Evolutionary conservation across 2,113 vertebrate genomes (phyloP), one percentile per base, ranked within the genome.

Genomic region (Agelaius phoeniceus): DNA sequence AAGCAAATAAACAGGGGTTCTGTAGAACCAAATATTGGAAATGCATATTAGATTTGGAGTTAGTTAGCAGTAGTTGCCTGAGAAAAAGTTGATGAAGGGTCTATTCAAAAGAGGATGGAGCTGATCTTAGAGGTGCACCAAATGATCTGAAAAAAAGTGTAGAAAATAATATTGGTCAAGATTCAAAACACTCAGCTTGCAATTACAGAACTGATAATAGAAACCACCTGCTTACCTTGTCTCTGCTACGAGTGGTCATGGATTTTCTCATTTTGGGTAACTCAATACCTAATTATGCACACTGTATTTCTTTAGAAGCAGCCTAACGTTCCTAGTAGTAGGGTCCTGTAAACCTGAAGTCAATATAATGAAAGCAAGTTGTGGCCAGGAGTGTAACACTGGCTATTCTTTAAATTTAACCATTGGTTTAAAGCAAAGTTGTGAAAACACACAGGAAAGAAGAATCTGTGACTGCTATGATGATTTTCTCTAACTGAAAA

Each of bases 351-450:
- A 98, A 97, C 39, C 46, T 96, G 81, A 96, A 97, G 96, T 96
- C 91, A 95, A 92, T 94, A 93, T 92, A 97, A 11, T 52, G 84
- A 97, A 97, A 98, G 96, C 80, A 98, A 96, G 93, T 94, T 91
- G 95, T 97, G 94, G 97, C 94, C 96, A 97, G 95, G 68, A 90
- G 84, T 78, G 46, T 97, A 97, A 97, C 93, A 94, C 49, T 58
- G 84, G 93, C 81, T 68, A 58, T 97, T 76, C 52, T 71, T 89
- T 96, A 97, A 97, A 95, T 97, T 98, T 95, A 95, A 86, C 78
- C 62, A 31, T 58, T 97, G 89, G 77, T 96, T 97, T 97, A 97
- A 97, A 97, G 30, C 3, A 41, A 63, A 54, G 13, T 6, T 87
- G 31, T 43, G 24, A 83, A 91, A 68, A 0, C 5, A 19, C 4